Evolutionary conservation across 92 coral and sea anemone species (phyloP).

Genomic region (Bergia puertoricense): DNA sequence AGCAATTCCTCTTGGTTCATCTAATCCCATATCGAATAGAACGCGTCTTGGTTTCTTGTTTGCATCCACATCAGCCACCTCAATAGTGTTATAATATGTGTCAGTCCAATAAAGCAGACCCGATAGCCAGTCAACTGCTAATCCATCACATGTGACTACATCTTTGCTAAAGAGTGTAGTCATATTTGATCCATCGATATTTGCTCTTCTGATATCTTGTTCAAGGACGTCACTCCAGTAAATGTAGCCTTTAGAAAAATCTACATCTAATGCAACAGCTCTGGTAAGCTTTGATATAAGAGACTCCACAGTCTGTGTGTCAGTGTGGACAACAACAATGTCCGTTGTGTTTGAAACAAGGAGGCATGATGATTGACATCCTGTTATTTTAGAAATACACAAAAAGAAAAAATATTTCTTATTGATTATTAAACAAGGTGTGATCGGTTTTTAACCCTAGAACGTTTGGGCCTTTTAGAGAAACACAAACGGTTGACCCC

Average conservation of each 20-base stretch:
- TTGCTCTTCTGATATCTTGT: constrained; percentile 35
- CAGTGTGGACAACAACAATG: constrained; percentile 29
- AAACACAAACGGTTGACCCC: no score
- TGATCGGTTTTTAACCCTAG: no score
- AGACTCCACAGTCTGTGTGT: constrained; percentile 7
- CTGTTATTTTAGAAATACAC: background rate
- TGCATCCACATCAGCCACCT: constrained; percentile 31
- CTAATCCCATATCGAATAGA: background rate
- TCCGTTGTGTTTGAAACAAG: constrained; percentile 41
- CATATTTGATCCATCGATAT: constrained; percentile 31
- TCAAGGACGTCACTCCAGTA: constrained; percentile 23
- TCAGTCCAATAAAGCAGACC: constrained; percentile 55
- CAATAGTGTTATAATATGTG: constrained; percentile 25
- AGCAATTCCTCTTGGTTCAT: constrained; percentile 21
- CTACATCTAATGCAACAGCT: constrained; percentile 49
- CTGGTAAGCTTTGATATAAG: constrained; percentile 31
- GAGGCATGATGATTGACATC: constrained; percentile 46
- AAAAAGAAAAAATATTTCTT: no score
- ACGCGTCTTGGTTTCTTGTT: background rate
- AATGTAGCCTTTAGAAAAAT: constrained; percentile 41
- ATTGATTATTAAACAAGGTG: no score
- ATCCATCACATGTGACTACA: constrained; percentile 41
- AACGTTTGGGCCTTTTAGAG: no score
- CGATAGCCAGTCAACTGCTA: constrained; percentile 51
- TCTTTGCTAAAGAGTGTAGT: constrained; percentile 5